Conservation (phyloP, 2,797 vertebrate species). For the Scomberomorus guttatus region DNA sequence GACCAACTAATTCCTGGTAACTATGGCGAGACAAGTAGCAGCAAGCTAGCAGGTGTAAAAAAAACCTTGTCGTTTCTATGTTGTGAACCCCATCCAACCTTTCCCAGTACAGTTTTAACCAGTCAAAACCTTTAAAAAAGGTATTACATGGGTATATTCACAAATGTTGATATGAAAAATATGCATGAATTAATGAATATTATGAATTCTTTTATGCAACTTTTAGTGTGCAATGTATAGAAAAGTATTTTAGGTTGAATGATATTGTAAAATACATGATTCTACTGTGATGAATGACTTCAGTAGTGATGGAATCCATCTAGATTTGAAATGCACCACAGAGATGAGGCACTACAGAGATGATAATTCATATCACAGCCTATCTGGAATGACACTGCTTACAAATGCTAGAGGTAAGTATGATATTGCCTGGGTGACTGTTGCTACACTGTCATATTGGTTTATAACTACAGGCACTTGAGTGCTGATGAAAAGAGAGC, state of each 20-base stretch:
- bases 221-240: too few relatives aligned
- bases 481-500: constrained; percentile 44
- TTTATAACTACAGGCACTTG: constrained; percentile 40
- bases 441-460: constrained; percentile 25
- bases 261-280: neutral
- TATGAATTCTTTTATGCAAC: too few relatives aligned
- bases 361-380: constrained; percentile 4
- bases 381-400: neutral
- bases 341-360: neutral
- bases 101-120: too few relatives aligned
- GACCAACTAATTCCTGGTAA: too few relatives aligned
- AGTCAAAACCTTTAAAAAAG: too few relatives aligned
- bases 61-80: too few relatives aligned
- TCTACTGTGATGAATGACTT: neutral
- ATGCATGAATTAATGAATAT: too few relatives aligned
- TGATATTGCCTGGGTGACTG: constrained; percentile 23
- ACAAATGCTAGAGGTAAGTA: constrained; percentile 8
- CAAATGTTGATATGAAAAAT: neutral
- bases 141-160: too few relatives aligned
- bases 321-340: neutral
- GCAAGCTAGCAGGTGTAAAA: neutral
- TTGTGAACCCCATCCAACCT: too few relatives aligned
- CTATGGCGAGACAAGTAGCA: neutral
- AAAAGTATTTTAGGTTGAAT: neutral
- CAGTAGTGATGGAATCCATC: neutral